A percentile compares a stretch with the other conserved stretches of the same genome.
Evolutionary conservation across 1,140 invertebrate genomes (phyloP).

Genomic region (Drosophila mojavensis): DNA sequence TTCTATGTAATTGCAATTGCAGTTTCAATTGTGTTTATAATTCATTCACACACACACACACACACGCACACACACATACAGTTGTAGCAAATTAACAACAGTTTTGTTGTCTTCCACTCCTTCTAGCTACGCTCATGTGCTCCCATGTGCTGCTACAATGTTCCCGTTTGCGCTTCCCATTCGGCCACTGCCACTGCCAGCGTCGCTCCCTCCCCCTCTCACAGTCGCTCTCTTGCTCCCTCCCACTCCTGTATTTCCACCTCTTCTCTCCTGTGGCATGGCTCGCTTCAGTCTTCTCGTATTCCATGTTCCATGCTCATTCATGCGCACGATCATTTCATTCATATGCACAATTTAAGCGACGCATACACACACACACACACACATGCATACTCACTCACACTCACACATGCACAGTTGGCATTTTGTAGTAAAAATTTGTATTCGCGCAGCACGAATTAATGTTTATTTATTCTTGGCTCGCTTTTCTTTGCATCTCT

Average conservation of each 20-base stretch:
- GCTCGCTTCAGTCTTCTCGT: slow-evolving; percentile 16
- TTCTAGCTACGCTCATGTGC: neutral
- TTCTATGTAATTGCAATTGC: slow-evolving; percentile 16
- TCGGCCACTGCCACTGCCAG: neutral
- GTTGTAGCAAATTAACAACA: slow-evolving; percentile 35
- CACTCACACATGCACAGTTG: neutral
- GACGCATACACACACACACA: slow-evolving; percentile 21
- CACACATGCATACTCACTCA: neutral
- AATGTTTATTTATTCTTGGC: slow-evolving; percentile 54
- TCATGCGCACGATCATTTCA: slow-evolving; percentile 53
- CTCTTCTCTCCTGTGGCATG: too few species aligned
- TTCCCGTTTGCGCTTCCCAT: slow-evolving; percentile 11
- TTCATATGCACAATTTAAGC: slow-evolving; percentile 52
- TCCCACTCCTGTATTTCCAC: neutral
- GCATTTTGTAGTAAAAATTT: slow-evolving; percentile 45
- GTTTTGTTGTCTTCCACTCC: slow-evolving; percentile 18
- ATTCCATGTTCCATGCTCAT: slow-evolving; percentile 45
- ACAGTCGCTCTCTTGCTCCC: neutral
- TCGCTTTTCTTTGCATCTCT: slow-evolving; percentile 24
- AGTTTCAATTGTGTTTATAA: slow-evolving; percentile 31
- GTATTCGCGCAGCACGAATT: slow-evolving; percentile 37
- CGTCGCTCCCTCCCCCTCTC: neutral
- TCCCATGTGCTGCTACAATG: neutral
- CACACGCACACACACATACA: slow-evolving; percentile 13
- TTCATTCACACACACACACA: slow-evolving; percentile 43